Base-by-base conservation (phyloP, 2,888 invertebrate species). In the Drosophila atripex region DNA sequence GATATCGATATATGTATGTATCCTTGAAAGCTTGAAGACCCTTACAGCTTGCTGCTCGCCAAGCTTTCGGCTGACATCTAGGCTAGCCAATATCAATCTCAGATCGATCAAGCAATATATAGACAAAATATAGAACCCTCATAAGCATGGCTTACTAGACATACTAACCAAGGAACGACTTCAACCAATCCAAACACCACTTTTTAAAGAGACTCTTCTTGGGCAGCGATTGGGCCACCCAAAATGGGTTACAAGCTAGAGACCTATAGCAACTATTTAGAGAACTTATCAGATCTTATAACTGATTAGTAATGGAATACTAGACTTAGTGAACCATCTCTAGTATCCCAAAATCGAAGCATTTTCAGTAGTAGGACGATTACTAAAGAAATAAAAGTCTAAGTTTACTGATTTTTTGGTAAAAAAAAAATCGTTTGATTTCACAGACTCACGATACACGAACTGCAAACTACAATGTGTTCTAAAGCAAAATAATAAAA, bases 391-490 rank as follows among this genome's bases (percentile, higher is more conserved):
- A 46, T 63, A 64, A 52, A 45, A 32, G 45, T 25, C 63, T 53
- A 64, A 64, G 64, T 64, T 64, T 53, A 64, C 64, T 63, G 49
- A 59, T 43, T 68, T 69, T 52, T 65, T 39, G 65, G 35, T 35
- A 35, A 66, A 41, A 49, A 53, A 57, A 41, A 46, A 53, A 59
- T 60, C 52, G 23, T 54, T 43, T 35, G 49, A 45, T 41, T 70
- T 70, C 50, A 25, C 23, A 28, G 12, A 18, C 28, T 43, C 43
- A 60, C 49, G 21, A 41, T 39, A 28, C 64, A 66, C 65, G 73
- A 70, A 84, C 75, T 82, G 79, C 76, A 76, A 85, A 82, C 83
- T 79, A 79, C 80, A 59, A 82, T 82, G 80, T 82, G 80, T 82
- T 82, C 80, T 83, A 56, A 71, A 21, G 21, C 14, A 46, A 47